phyloP scores from a whole-genome alignment of 2,113 vertebrate species.

The Atlantisia rogersi region DNA sequence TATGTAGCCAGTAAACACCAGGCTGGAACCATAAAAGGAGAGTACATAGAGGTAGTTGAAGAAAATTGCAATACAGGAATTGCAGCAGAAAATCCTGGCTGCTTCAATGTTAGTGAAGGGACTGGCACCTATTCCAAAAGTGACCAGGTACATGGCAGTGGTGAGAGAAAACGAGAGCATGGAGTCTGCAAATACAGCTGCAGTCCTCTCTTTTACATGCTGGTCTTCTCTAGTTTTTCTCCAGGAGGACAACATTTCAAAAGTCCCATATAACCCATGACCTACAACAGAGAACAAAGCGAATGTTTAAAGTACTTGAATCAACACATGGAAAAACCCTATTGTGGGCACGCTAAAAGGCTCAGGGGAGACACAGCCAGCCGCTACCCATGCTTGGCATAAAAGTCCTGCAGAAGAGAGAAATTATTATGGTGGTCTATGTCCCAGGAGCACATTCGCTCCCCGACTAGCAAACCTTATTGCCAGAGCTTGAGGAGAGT shows the following conservation, averaged over 20 bases:
- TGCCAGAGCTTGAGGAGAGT: not conserved
- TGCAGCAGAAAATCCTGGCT: constrained; percentile 96
- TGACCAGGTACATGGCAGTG: constrained; percentile 96
- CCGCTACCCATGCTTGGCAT: not conserved
- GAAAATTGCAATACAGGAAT: constrained; percentile 91
- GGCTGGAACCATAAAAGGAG: constrained; percentile 97
- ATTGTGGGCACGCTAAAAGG: not conserved
- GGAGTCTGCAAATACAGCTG: constrained; percentile 94
- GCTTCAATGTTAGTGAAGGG: constrained; percentile 99
- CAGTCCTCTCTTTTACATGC: constrained; percentile 97
- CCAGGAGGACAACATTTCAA: constrained; percentile 99
- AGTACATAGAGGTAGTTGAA: constrained; percentile 98
- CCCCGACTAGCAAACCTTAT: not conserved
- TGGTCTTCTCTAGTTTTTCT: constrained; percentile 96
- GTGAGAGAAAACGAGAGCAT: constrained; percentile 97
- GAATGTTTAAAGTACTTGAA: constrained; percentile 57
- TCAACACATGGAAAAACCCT: not conserved
- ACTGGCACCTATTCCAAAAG: constrained; percentile 96
- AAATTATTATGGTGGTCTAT: not conserved
- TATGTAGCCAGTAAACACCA: constrained; percentile 97
- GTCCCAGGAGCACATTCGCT: not conserved
- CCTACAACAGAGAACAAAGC: constrained; percentile 84
- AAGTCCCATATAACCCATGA: constrained; percentile 96
- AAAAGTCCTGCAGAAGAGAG: not conserved
- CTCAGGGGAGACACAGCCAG: not conserved